A percentile compares a stretch with the other conserved stretches of the same genome.
These are phyloP conservation scores for Polypterus bichir DNA, from an alignment of 2,113 vertebrate species.

Conservation along the genomic window DNA sequence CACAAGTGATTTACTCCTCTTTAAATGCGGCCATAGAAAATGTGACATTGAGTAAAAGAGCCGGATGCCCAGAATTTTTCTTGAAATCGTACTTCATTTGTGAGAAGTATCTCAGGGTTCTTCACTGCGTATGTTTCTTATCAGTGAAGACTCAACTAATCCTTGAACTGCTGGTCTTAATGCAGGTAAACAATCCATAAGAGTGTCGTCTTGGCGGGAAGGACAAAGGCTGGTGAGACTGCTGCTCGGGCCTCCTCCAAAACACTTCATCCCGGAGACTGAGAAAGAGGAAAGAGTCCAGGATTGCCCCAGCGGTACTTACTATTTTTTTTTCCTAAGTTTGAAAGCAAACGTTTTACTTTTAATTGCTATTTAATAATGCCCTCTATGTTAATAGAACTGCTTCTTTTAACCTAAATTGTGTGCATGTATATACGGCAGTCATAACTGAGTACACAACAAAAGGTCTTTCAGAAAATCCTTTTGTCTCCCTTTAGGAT, in stretches of 20 bases:
- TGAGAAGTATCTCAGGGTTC: neutral
- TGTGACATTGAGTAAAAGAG: too few relatives aligned
- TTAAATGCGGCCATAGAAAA: too few relatives aligned
- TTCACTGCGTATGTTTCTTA: neutral
- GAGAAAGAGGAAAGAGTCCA: neutral
- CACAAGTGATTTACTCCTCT: too few relatives aligned
- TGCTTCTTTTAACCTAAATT: too few relatives aligned
- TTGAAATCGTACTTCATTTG: neutral
- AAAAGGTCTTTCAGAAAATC: too few relatives aligned
- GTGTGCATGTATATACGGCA: too few relatives aligned
- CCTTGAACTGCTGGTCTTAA: neutral
- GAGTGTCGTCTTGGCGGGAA: conserved; percentile 41
- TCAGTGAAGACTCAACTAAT: neutral
- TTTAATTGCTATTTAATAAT: too few relatives aligned
- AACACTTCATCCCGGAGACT: neutral
- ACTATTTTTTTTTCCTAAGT: neutral
- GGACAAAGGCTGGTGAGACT: conserved; percentile 35
- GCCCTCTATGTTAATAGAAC: too few relatives aligned
- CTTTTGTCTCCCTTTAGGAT: too few relatives aligned
- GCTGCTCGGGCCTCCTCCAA: conserved; percentile 35
- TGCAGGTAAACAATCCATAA: neutral
- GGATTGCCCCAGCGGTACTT: neutral
- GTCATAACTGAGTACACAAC: too few relatives aligned
- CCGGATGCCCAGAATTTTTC: too few relatives aligned
- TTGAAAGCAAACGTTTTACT: too few relatives aligned